These are phyloP conservation scores for Drosophila parabipectinata DNA, from an alignment of 1,140 invertebrate species.

Conservation along the genomic window DNA sequence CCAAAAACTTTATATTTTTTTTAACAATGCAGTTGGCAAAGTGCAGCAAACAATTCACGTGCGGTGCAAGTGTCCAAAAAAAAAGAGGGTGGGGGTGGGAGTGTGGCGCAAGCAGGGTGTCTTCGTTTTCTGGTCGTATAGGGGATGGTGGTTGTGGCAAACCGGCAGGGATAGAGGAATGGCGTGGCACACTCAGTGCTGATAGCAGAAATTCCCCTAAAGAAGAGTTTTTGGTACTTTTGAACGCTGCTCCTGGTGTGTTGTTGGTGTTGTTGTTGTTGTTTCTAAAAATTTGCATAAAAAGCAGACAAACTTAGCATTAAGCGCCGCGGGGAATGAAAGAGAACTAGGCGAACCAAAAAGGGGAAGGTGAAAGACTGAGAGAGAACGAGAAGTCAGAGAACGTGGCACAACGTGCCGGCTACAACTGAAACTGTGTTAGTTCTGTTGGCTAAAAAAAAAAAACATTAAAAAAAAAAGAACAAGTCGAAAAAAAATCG, in stretches of 20 bases:
- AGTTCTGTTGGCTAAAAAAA: conserved; percentile 31
- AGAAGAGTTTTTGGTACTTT: conserved; percentile 35
- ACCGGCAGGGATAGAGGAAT: background rate
- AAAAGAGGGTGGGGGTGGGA: background rate
- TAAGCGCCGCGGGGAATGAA: conserved; percentile 45
- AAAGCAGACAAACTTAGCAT: conserved; percentile 58
- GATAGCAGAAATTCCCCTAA: conserved; percentile 48
- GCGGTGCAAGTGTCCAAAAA: conserved; percentile 1
- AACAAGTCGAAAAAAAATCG: conserved; percentile 6
- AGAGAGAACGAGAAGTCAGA: background rate
- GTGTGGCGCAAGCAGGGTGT: background rate
- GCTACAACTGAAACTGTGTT: conserved; percentile 45
- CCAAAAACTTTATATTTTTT: background rate
- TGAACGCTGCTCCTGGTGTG: conserved; percentile 26
- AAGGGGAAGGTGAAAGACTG: conserved; percentile 4
- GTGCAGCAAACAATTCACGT: conserved; percentile 37
- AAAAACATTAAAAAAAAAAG: conserved; percentile 32
- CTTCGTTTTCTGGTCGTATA: background rate
- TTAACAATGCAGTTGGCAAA: conserved; percentile 13
- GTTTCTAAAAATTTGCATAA: conserved; percentile 71
- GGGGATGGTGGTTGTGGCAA: background rate
- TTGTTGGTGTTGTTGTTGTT: conserved; percentile 41
- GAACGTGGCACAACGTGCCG: conserved; percentile 39
- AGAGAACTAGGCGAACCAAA: conserved; percentile 25
- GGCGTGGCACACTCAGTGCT: conserved; percentile 30